Percentiles rank a stretch among this genome's conserved stretches.
These are phyloP conservation scores for Hetaerina americana DNA, from an alignment of 1,140 invertebrate genomes.

Conservation along the genomic window DNA sequence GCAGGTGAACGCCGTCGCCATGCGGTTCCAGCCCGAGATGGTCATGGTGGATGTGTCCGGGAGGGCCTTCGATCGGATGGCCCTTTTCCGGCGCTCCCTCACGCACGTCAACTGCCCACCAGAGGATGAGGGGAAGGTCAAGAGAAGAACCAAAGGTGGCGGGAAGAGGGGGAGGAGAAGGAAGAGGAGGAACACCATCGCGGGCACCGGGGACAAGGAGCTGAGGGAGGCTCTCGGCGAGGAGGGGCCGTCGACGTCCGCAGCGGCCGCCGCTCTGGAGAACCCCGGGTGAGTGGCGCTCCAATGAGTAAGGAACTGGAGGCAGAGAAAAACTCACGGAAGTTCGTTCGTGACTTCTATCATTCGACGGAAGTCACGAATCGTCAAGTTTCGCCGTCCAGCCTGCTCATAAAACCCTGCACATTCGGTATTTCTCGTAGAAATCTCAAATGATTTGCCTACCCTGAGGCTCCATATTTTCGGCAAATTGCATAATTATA, in stretches of 20 bases:
- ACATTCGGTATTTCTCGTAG: too few relatives aligned
- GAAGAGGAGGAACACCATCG: slow-evolving; percentile 78
- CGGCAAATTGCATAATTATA: too few relatives aligned
- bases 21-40: slow-evolving; percentile 67
- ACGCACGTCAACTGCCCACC: slow-evolving; percentile 40
- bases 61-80: slow-evolving; percentile 73
- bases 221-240: slow-evolving; percentile 40
- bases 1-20: slow-evolving; percentile 23
- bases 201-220: slow-evolving; percentile 75
- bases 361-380: too few relatives aligned
- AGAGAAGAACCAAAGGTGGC: slow-evolving; percentile 15
- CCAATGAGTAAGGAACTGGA: too few relatives aligned
- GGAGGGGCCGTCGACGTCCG: background rate
- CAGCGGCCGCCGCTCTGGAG: background rate
- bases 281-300: background rate
- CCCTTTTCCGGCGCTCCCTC: slow-evolving; percentile 63
- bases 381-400: too few relatives aligned
- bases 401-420: too few relatives aligned
- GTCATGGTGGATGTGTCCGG: slow-evolving; percentile 79
- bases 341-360: too few relatives aligned
- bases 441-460: too few relatives aligned
- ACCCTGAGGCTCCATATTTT: too few relatives aligned
- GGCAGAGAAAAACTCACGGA: too few relatives aligned
- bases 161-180: slow-evolving; percentile 47
- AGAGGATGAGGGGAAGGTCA: slow-evolving; percentile 20